A percentile compares a stretch with the other conserved stretches of the same genome.
These are phyloP conservation scores for Malacoctenus gilli DNA, from an alignment of 2,797 vertebrate genomes.

Conservation along the genomic window DNA sequence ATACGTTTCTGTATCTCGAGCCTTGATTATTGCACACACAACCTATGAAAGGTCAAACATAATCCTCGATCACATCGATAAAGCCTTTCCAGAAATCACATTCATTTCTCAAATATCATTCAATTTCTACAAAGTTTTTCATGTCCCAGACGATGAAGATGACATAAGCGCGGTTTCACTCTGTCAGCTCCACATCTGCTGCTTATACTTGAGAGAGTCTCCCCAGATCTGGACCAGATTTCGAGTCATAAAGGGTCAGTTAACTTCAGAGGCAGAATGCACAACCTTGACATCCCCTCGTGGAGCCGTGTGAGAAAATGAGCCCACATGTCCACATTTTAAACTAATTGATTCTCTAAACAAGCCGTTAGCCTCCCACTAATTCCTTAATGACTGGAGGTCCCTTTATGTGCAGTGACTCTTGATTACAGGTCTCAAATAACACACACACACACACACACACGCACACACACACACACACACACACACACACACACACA, in stretches of 20 bases:
- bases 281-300: slow-evolving; percentile 45
- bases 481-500: slow-evolving; percentile 1
- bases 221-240: slow-evolving; percentile 16
- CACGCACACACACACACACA: no score
- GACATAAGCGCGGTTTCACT: no score
- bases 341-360: slow-evolving; percentile 75
- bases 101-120: no score
- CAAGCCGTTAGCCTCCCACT: slow-evolving; percentile 73
- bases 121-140: no score
- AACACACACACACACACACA: slow-evolving; percentile 16
- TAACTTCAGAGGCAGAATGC: slow-evolving; percentile 44
- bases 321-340: slow-evolving; percentile 69
- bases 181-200: not conserved
- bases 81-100: no score
- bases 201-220: slow-evolving; percentile 28
- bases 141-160: no score
- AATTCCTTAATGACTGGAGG: slow-evolving; percentile 72
- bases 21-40: no score
- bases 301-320: slow-evolving; percentile 52
- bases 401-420: slow-evolving; percentile 70
- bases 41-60: no score
- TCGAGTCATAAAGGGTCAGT: slow-evolving; percentile 48
- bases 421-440: slow-evolving; percentile 71
- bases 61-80: no score
- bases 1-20: no score